These are phyloP conservation scores for Drosophila suboccidentalis DNA, from an alignment of 2,888 invertebrate species.

Conservation along the genomic window DNA sequence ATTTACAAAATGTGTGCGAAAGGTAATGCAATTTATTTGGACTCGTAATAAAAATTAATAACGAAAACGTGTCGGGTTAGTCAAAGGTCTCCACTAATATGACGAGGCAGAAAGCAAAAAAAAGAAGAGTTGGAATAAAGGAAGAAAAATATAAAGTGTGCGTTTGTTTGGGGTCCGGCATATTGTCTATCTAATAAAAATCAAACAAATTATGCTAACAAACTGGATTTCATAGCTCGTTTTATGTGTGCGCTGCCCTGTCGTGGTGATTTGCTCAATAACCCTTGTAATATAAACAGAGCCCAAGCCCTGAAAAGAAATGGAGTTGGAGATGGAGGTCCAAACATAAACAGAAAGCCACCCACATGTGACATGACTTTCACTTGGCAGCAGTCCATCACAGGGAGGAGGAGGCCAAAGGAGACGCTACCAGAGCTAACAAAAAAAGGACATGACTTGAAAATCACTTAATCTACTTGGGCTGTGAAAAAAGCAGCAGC, in stretches of 20 bases:
- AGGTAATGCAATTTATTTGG: constrained; percentile 75
- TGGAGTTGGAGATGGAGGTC: constrained; percentile 2
- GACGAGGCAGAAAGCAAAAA: constrained; percentile 71
- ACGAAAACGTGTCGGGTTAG: constrained; percentile 79
- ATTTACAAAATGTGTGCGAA: constrained; percentile 67
- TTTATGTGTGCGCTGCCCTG: constrained; percentile 49
- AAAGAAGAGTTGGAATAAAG: constrained; percentile 33
- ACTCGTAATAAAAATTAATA: constrained; percentile 83
- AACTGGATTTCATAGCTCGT: constrained; percentile 74
- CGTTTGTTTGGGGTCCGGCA: constrained; percentile 35
- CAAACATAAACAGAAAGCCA: constrained; percentile 56
- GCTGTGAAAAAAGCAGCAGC: constrained; percentile 36
- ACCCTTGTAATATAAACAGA: constrained; percentile 83
- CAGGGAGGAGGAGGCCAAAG: constrained; percentile 15
- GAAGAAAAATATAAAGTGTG: constrained; percentile 35
- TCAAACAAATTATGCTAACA: constrained; percentile 84
- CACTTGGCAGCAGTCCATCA: constrained; percentile 81
- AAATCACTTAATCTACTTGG: constrained; percentile 84
- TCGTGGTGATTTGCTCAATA: constrained; percentile 84
- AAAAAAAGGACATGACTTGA: constrained; percentile 82
- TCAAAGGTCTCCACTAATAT: constrained; percentile 69
- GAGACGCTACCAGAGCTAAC: constrained; percentile 13
- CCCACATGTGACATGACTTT: constrained; percentile 63
- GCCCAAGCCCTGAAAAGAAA: constrained; percentile 29
- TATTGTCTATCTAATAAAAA: constrained; percentile 78